These are phyloP conservation scores for Acanthosepion pharaonis DNA, from an alignment of 2,888 invertebrate species.

Conservation along the genomic window DNA sequence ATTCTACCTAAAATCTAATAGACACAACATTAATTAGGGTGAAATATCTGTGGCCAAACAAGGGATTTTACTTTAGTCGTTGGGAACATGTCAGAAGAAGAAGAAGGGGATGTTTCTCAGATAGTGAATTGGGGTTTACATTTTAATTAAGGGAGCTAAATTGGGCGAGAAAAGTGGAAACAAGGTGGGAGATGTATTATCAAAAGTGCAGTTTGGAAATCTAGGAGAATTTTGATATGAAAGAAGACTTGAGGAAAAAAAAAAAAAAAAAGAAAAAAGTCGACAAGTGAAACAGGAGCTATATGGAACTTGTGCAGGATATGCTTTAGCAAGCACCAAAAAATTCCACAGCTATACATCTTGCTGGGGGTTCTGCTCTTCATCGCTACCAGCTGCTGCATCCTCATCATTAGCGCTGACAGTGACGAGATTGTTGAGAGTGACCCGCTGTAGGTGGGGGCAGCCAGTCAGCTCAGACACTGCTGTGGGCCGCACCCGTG, in stretches of 20 bases:
- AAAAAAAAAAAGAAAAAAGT: not conserved
- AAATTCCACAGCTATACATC: not conserved
- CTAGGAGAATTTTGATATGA: not conserved
- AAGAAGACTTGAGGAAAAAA: not conserved
- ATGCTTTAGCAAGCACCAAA: not conserved
- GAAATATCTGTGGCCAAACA: not conserved
- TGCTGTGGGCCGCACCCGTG: constrained; percentile 59
- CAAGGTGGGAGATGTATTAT: not conserved
- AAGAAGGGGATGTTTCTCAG: not conserved
- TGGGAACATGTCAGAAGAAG: not conserved
- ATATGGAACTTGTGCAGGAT: not conserved
- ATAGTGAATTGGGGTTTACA: not conserved
- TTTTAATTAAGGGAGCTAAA: not conserved
- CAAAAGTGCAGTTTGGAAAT: not conserved
- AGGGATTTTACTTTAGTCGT: not conserved
- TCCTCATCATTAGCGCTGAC: constrained; percentile 43
- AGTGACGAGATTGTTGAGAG: constrained; percentile 47
- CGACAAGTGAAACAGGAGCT: not conserved
- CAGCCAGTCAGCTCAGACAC: constrained; percentile 52
- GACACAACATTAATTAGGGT: not conserved
- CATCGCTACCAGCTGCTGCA: constrained; percentile 41
- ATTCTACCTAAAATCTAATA: not conserved
- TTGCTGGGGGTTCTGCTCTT: constrained; percentile 6
- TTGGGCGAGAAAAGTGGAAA: not conserved
- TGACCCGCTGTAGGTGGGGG: constrained; percentile 47